These are phyloP conservation scores for Callosobruchus maculatus DNA, from an alignment of 2,888 invertebrate species.

Conservation along the genomic window DNA sequence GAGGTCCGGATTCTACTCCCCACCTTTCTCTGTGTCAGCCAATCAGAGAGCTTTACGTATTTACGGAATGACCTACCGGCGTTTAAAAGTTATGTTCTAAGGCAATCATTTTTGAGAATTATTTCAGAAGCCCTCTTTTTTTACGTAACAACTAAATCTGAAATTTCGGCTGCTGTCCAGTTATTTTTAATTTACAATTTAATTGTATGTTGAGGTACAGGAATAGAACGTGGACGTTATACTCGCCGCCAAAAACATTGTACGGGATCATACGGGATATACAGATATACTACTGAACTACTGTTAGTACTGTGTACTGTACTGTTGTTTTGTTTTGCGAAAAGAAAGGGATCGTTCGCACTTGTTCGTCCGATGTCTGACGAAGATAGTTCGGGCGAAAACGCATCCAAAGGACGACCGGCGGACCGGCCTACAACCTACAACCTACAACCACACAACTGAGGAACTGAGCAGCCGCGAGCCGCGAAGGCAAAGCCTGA, in stretches of 20 bases:
- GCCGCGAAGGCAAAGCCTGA: no score
- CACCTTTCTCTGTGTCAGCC: constrained; percentile 39
- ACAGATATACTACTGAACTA: no score
- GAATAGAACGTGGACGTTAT: not conserved
- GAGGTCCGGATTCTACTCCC: constrained; percentile 40
- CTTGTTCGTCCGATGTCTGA: no score
- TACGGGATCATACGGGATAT: no score
- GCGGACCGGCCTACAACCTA: no score
- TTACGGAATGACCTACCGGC: constrained; percentile 10
- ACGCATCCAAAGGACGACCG: no score
- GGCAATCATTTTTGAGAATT: constrained; percentile 11
- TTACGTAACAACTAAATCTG: constrained; percentile 5
- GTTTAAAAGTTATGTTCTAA: constrained; percentile 14
- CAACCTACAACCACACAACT: no score
- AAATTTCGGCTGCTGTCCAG: not conserved
- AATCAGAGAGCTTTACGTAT: constrained; percentile 38
- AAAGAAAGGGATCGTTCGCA: no score
- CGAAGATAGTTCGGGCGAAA: no score
- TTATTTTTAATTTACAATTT: not conserved
- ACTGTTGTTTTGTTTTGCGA: no score
- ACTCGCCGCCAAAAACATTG: not conserved
- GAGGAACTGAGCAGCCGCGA: no score
- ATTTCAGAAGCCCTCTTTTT: constrained; percentile 11
- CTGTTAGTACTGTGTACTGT: no score
- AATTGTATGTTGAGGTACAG: not conserved